These are phyloP conservation scores for Unio delphinus DNA, from an alignment of 2,888 invertebrate species.

Conservation along the genomic window DNA sequence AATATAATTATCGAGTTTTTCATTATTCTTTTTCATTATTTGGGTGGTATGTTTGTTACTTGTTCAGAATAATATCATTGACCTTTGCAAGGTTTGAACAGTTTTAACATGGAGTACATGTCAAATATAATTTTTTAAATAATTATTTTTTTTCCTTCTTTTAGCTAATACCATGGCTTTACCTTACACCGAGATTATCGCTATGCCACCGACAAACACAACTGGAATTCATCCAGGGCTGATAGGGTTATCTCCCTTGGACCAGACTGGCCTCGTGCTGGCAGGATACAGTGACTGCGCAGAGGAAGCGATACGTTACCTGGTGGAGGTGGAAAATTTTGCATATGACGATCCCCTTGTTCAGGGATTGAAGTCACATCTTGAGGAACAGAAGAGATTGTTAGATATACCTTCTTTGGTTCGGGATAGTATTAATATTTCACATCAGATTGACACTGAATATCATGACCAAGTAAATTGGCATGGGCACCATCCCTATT, in stretches of 20 bases:
- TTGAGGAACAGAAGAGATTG: conserved; percentile 38
- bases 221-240: conserved; percentile 13
- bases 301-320: conserved; percentile 52
- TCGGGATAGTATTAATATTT: too few species aligned
- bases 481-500: too few species aligned
- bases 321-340: conserved; percentile 51
- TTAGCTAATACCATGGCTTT: background rate
- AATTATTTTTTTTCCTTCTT: background rate
- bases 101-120: too few species aligned
- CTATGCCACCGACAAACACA: background rate
- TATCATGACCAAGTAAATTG: too few species aligned
- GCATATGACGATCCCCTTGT: conserved; percentile 47
- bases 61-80: too few species aligned
- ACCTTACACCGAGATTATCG: background rate
- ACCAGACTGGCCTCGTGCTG: conserved; percentile 27
- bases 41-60: too few species aligned
- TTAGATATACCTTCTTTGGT: background rate
- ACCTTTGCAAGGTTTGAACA: too few species aligned
- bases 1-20: too few species aligned
- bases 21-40: too few species aligned
- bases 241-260: conserved; percentile 12
- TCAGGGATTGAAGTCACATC: conserved; percentile 46
- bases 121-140: background rate
- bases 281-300: conserved; percentile 58
- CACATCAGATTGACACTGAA: too few species aligned